Evolutionary conservation across 1,140 invertebrate genomes (phyloP), one percentile per base, ranked within the genome.

Genomic region (Trachelipus rathkii): DNA sequence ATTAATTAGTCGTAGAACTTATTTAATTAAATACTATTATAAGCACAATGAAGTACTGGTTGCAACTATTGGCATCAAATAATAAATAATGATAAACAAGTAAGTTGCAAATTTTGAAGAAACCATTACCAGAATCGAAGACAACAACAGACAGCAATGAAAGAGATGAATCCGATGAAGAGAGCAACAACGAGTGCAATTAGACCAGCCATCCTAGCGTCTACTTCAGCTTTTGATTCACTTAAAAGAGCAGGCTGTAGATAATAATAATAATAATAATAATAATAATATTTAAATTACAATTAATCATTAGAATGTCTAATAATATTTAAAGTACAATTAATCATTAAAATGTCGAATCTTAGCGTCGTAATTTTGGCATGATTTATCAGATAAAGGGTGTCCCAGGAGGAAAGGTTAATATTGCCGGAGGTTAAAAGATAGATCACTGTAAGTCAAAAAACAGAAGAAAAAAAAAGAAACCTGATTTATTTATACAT

Each of bases 91-190:
- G 76, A 76, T 79, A 11, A 73, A 76, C 71, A 44, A n/a, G n/a
- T n/a, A n/a, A n/a, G n/a, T n/a, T n/a, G n/a, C n/a, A n/a, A n/a
- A 6, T 1, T 6, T 33, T 33, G n/a, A 73, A 44, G 71, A 46
- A 23, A 13, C 69, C 46, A 70, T 78, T 87, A 91, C 92, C 93
- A 95, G 84, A 93, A 92, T 83, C 92, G 91, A 21, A 95, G 87
- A 84, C 93, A 95, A 80, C 93, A 95, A 83, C 94, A 95, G 5
- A 95, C 90, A 6, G 95, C 91, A 50, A 92, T 90, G 82, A 95
- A 93, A 0, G 93, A 94, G 43, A 95, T 89, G 60, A 93, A 91
- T 50, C 93, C 94, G 50, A 95, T 92, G 80, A 95, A 90, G 5
- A 95, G 87, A 3, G 95, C 92, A 50, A 95, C 91, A 4, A 95